Conservation (phyloP, 2,797 vertebrate genomes). For the Spinibarbus caldwelli region DNA sequence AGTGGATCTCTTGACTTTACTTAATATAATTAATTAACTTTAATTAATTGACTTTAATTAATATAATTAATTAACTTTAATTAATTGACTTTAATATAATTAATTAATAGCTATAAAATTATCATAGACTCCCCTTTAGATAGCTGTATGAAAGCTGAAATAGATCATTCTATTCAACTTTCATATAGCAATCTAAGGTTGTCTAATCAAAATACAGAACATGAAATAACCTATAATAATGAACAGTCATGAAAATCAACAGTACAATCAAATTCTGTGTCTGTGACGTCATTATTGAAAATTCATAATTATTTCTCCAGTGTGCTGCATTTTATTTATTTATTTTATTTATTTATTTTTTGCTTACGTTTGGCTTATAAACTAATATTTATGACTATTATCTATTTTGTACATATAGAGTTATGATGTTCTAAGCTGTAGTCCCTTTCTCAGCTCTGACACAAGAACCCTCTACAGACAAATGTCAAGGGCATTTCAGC, state of each 20-base stretch:
- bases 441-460: background rate
- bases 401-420: background rate
- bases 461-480: background rate
- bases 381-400: background rate
- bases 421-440: background rate
- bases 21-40: background rate
- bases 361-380: background rate
- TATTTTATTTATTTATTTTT: background rate
- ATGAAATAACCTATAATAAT: background rate
- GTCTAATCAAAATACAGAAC: background rate
- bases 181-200: background rate
- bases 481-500: conserved; percentile 29
- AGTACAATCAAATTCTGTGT: background rate
- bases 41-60: background rate
- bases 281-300: background rate
- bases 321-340: no score
- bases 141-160: no score
- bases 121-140: background rate
- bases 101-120: background rate
- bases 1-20: background rate
- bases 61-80: background rate
- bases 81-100: background rate
- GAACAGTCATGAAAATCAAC: background rate
- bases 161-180: background rate
- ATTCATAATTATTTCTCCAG: background rate